Evolutionary conservation across 2,888 invertebrate species (phyloP), one percentile per base, ranked within the genome.

Genomic region (Dryomyza anilis): DNA sequence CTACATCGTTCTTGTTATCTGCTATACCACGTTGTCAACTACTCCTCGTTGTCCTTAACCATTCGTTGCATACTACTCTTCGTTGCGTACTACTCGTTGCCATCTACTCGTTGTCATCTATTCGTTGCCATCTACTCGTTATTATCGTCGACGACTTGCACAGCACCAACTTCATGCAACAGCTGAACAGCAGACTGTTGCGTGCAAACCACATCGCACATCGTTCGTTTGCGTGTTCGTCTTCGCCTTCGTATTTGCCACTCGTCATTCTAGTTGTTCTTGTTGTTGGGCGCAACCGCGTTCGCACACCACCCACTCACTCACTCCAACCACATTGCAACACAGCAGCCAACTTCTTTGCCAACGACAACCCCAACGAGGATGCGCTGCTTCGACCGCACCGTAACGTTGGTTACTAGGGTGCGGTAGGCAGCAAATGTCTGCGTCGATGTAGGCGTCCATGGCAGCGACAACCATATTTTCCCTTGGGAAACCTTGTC

Each of bases 371-470:
- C 53, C 16, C 33, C 16, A 30, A 8, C 53, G 21, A 53, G 7
- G 16, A 23, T 16, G 53, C 16, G 21, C 48, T 25, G 48, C 25
- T 12, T 57, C 25, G 19, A 6, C 33, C n/a, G 46, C 46, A 53
- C 56, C 67, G 74, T 76, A 73, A 71, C 77, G 77, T 75, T 76
- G 73, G 76, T 65, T 73, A 77, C 76, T 74, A 74, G 76, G 77
- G 76, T 73, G 76, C 77, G 77, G 76, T 74, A 73, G 66, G 52
- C 27, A 27, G 43, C 57, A 25, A 57, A 57, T 45, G 45, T 25
- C 43, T 19, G 57, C 39, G 27, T 43, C 57, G 46, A 53, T 30
- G n/a, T n/a, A n/a, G 43, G 21, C 39, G 57, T 43, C 46, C 46
- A 25, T n/a, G 14, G 52, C 27, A 27, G 14, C 8, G 33, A 30